Evolutionary conservation across 1,140 invertebrate species (phyloP).

Genomic region (Drosophila nasuta): DNA sequence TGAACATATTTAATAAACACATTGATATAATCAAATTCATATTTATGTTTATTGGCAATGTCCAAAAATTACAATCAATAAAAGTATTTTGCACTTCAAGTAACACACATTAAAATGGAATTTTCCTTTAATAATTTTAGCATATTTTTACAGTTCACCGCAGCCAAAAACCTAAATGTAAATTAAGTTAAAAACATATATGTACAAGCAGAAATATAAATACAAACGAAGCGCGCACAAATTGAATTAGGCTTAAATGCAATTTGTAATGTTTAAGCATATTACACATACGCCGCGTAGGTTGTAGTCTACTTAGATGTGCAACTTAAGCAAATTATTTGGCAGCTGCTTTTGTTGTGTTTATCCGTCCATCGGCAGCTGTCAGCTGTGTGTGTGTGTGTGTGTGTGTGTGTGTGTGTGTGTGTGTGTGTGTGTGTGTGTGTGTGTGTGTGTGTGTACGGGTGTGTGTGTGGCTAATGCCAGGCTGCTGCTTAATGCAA

Average conservation of each 20-base stretch:
- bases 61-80: slow-evolving; percentile 71
- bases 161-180: neutral
- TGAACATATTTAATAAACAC: no score
- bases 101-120: slow-evolving; percentile 44
- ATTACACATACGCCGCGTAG: slow-evolving; percentile 60
- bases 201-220: neutral
- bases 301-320: slow-evolving; percentile 7
- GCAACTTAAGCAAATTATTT: slow-evolving; percentile 33
- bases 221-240: neutral
- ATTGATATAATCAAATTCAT: no score
- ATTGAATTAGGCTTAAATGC: slow-evolving; percentile 48
- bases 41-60: slow-evolving; percentile 5
- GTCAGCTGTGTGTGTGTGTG: neutral
- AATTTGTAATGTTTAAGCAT: slow-evolving; percentile 62
- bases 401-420: slow-evolving; percentile 7
- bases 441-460: neutral
- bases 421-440: neutral
- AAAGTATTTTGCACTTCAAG: slow-evolving; percentile 70
- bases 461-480: slow-evolving; percentile 5
- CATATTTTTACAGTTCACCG: slow-evolving; percentile 57
- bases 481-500: slow-evolving; percentile 47
- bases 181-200: slow-evolving; percentile 30
- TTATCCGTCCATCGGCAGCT: slow-evolving; percentile 26
- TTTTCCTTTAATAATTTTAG: slow-evolving; percentile 68
- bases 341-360: slow-evolving; percentile 34